phyloP scores from a whole-genome alignment of 2,113 vertebrate genomes.

The Hyperoodon ampullatus region DNA sequence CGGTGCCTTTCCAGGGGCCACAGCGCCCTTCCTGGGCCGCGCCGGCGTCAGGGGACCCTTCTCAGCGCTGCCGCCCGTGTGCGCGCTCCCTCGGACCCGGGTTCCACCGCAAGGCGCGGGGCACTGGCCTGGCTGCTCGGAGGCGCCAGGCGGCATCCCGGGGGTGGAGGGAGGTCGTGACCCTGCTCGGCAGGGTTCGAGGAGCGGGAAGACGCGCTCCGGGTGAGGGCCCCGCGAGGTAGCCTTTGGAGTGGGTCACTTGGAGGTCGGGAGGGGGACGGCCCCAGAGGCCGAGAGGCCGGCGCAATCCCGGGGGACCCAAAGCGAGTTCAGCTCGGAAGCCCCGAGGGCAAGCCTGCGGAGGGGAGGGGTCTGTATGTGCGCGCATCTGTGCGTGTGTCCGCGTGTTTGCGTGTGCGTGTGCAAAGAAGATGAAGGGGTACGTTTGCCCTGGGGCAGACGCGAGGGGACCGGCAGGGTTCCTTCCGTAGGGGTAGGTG shows the following conservation, averaged over 20 bases:
- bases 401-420: neutral
- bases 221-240: neutral
- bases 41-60: neutral
- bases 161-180: neutral
- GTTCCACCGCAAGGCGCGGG: neutral
- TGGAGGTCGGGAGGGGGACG: neutral
- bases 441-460: constrained; percentile 37
- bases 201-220: neutral
- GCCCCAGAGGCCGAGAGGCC: constrained; percentile 34
- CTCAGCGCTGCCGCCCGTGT: accelerated
- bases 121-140: neutral
- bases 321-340: neutral
- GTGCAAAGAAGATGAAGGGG: constrained; percentile 48
- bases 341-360: neutral
- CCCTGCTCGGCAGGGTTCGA: neutral
- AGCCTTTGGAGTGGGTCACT: constrained; percentile 75
- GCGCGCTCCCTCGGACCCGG: neutral
- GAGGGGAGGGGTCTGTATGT: constrained; percentile 62
- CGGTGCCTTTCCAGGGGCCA: neutral
- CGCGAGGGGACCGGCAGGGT: neutral
- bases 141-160: neutral
- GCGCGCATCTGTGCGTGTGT: constrained; percentile 43
- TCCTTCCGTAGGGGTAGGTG: neutral
- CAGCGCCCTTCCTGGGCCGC: neutral
- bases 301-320: constrained; percentile 24